Percentiles rank a stretch among this genome's conserved stretches.
Conservation (phyloP, 2,888 invertebrate genomes). For the Drosophila cognata region DNA sequence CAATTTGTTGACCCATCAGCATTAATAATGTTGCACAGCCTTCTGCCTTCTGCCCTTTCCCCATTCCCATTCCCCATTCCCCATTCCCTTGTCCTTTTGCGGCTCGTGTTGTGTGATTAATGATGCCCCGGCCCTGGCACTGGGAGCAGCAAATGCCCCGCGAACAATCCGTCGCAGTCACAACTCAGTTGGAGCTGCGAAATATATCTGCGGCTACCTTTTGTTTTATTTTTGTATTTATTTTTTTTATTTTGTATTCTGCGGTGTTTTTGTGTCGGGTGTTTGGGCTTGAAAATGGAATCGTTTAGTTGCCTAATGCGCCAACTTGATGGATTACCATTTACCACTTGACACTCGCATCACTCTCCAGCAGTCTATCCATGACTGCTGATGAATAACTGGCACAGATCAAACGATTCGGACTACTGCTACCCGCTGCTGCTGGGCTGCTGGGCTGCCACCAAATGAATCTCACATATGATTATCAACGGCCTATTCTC, state of each 20-base stretch:
- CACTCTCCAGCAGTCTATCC: slow-evolving; percentile 16
- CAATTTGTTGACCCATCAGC: slow-evolving; percentile 78
- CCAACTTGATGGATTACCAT: slow-evolving; percentile 74
- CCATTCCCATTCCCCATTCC: slow-evolving; percentile 3
- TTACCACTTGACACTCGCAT: slow-evolving; percentile 45
- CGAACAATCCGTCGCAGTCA: slow-evolving; percentile 25
- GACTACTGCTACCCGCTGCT: slow-evolving; percentile 60
- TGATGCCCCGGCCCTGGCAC: slow-evolving; percentile 60
- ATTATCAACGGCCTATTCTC: slow-evolving; percentile 21
- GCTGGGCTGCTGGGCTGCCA: slow-evolving; percentile 5
- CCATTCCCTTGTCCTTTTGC: slow-evolving; percentile 59
- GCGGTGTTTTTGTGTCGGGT: slow-evolving; percentile 5
- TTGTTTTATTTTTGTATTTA: slow-evolving; percentile 21
- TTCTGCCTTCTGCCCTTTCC: neutral
- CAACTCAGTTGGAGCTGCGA: slow-evolving; percentile 65
- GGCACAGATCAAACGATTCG: slow-evolving; percentile 32
- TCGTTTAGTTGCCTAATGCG: slow-evolving; percentile 83
- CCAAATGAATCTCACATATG: neutral
- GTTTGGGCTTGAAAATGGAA: slow-evolving; percentile 76
- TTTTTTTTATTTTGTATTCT: neutral
- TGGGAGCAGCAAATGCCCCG: slow-evolving; percentile 1
- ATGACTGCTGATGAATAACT: slow-evolving; percentile 54
- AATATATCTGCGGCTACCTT: slow-evolving; percentile 79
- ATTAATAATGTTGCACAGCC: slow-evolving; percentile 56
- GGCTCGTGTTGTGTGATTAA: slow-evolving; percentile 85